phyloP scores from a whole-genome alignment of 2,888 invertebrate genomes.

The Hyles lineata region DNA sequence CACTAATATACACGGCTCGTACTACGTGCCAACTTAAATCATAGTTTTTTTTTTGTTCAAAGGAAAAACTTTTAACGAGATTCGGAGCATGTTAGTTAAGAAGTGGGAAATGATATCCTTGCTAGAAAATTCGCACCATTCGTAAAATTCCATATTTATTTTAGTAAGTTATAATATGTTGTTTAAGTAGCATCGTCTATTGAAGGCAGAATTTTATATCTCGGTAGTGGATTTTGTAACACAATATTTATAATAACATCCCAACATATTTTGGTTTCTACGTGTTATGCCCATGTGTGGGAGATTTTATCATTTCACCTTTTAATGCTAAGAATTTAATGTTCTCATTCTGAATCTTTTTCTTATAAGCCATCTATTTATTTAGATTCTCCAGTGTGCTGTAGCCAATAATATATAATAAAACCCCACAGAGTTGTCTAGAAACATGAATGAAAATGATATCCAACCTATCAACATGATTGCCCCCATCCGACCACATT shows the following conservation, averaged over 20 bases:
- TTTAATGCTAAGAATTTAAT: neutral
- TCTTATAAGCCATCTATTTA: too few species aligned
- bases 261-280: too few species aligned
- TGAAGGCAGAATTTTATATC: neutral
- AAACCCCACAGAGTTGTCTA: neutral
- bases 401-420: neutral
- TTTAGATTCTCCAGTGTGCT: too few species aligned
- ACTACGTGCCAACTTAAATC: conserved; percentile 16
- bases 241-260: neutral
- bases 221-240: neutral
- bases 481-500: conserved; percentile 42
- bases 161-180: neutral
- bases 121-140: neutral
- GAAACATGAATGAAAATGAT: conserved; percentile 12
- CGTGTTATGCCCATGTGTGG: too few species aligned
- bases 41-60: conserved; percentile 23
- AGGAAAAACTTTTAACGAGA: conserved; percentile 19
- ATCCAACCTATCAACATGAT: conserved; percentile 35
- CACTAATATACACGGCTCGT: conserved; percentile 4
- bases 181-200: neutral
- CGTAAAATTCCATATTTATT: neutral
- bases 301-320: too few species aligned
- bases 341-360: too few species aligned
- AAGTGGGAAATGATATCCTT: neutral
- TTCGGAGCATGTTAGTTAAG: conserved; percentile 15